These are phyloP conservation scores for Sebastes hopkinsi DNA, from an alignment of 2,797 vertebrate species.

Conservation along the genomic window DNA sequence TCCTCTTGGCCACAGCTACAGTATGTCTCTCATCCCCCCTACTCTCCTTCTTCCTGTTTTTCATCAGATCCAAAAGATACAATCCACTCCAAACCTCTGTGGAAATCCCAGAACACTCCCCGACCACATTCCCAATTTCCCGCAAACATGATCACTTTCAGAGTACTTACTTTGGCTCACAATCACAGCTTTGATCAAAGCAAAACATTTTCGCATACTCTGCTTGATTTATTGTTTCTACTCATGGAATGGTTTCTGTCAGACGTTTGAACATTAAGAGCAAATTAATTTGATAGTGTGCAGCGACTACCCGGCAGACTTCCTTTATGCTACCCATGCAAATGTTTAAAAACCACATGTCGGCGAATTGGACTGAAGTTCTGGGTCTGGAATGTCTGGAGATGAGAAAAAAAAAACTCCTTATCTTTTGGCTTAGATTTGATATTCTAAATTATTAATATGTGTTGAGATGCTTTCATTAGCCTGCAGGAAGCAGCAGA, in stretches of 20 bases:
- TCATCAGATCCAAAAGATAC: slow-evolving; percentile 53
- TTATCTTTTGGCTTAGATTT: neutral
- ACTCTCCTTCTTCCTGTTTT: slow-evolving; percentile 46
- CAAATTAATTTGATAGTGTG: slow-evolving; percentile 55
- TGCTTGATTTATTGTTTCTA: slow-evolving; percentile 48
- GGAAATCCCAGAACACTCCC: slow-evolving; percentile 54
- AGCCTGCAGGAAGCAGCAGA: neutral
- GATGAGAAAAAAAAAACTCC: neutral
- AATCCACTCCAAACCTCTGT: slow-evolving; percentile 22
- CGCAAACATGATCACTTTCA: slow-evolving; percentile 54
- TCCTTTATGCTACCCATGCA: slow-evolving; percentile 10
- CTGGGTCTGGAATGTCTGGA: slow-evolving; percentile 1
- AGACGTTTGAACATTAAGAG: slow-evolving; percentile 43
- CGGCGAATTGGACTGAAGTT: neutral
- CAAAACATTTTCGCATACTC: slow-evolving; percentile 53
- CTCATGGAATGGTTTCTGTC: slow-evolving; percentile 26
- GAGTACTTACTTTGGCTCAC: slow-evolving; percentile 68
- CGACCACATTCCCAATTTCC: slow-evolving; percentile 37
- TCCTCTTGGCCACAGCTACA: slow-evolving; percentile 16
- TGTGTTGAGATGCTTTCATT: slow-evolving; percentile 23
- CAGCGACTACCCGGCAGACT: slow-evolving; percentile 9
- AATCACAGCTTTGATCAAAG: slow-evolving; percentile 70
- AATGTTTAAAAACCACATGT: slow-evolving; percentile 35
- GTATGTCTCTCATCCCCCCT: neutral
- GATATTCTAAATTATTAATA: slow-evolving; percentile 12